Conservation (phyloP, 1,140 invertebrate species). For the Antheraea mylitta region DNA sequence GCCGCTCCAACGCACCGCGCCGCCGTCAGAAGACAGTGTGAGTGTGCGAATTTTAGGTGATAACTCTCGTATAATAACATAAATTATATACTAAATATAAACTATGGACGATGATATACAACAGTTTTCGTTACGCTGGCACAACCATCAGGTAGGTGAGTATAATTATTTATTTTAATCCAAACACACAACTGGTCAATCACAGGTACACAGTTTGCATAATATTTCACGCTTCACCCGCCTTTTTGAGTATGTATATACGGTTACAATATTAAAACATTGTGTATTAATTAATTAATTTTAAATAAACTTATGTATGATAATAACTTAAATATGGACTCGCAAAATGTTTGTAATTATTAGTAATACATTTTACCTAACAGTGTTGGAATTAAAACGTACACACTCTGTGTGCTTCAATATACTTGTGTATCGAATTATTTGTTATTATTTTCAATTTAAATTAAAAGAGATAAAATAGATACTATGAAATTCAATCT, state of each 20-base stretch:
- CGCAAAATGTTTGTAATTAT: too few relatives aligned
- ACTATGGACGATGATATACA: constrained; percentile 80
- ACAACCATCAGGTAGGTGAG: constrained; percentile 86
- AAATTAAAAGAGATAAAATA: too few relatives aligned
- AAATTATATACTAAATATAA: constrained; percentile 4
- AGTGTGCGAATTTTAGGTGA: constrained; percentile 31
- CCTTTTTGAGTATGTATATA: too few relatives aligned
- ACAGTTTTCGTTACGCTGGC: constrained; percentile 90
- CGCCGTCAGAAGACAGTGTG: background rate
- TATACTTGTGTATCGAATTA: too few relatives aligned
- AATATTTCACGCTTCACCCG: background rate
- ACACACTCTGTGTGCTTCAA: too few relatives aligned
- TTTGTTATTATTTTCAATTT: too few relatives aligned
- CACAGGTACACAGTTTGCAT: constrained; percentile 29
- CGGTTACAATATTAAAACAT: background rate
- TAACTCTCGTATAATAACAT: constrained; percentile 18
- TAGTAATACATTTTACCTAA: too few relatives aligned
- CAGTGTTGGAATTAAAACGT: too few relatives aligned
- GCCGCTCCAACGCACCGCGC: background rate
- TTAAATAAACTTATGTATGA: too few relatives aligned
- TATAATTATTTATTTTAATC: constrained; percentile 45
- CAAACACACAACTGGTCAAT: constrained; percentile 28
- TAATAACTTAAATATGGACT: too few relatives aligned
- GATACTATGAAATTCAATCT: too few relatives aligned
- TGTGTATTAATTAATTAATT: too few relatives aligned